Evolutionary conservation across 2,888 invertebrate genomes (phyloP).

Genomic region (Boloria euphrosyne): DNA sequence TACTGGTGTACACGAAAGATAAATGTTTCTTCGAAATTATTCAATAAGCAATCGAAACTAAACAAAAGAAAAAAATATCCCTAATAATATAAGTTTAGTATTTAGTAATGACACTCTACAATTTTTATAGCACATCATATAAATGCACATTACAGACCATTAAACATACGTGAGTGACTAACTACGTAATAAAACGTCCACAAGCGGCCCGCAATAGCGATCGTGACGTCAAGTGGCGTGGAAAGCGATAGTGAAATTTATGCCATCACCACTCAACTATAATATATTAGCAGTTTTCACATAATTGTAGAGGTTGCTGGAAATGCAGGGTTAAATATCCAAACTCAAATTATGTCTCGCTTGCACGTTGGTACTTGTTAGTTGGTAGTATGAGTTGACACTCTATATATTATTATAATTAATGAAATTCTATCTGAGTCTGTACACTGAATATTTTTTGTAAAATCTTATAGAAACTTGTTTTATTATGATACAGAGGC

Average conservation of each 20-base stretch:
- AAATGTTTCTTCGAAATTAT: background rate
- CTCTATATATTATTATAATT: too few relatives aligned
- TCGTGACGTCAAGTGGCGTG: constrained; percentile 34
- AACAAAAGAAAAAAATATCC: background rate
- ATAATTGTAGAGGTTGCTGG: background rate
- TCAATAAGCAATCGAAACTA: background rate
- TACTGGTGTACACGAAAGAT: too few relatives aligned
- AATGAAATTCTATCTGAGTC: too few relatives aligned
- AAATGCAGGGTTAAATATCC: background rate
- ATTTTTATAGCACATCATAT: constrained; percentile 7
- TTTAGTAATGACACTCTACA: background rate
- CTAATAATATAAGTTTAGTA: background rate
- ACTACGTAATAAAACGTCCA: constrained; percentile 30
- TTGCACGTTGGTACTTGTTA: too few relatives aligned
- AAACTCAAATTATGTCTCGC: too few relatives aligned
- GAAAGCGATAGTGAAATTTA: constrained; percentile 38
- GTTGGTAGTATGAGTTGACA: too few relatives aligned
- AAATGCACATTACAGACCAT: constrained; percentile 27
- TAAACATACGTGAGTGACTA: constrained; percentile 24
- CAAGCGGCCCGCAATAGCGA: constrained; percentile 29
- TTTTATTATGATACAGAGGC: too few relatives aligned
- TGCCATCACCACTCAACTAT: constrained; percentile 30
- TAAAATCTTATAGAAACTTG: too few relatives aligned
- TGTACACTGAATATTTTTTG: too few relatives aligned
- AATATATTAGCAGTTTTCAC: constrained; percentile 20